Percentiles rank a stretch among this genome's conserved stretches.
phyloP scores from a whole-genome alignment of 2,888 invertebrate genomes.

The Tipula lateralis region DNA sequence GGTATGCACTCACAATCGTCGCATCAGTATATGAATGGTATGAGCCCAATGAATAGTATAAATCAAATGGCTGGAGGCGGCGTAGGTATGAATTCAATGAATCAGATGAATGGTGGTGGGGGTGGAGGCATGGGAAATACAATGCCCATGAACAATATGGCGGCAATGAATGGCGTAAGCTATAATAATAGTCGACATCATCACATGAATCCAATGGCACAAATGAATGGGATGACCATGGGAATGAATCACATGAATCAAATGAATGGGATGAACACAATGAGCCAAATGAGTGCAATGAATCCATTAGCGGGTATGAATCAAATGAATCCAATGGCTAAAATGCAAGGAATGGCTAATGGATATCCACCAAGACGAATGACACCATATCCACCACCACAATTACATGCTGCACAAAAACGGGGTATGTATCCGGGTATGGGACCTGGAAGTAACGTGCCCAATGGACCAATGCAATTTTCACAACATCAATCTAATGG shows the following conservation, averaged over 20 bases:
- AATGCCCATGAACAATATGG: constrained; percentile 41
- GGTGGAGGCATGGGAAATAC: constrained; percentile 46
- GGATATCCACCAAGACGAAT: constrained; percentile 68
- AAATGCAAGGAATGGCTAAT: constrained; percentile 53
- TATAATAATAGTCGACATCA: constrained; percentile 47
- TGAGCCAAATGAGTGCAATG: constrained; percentile 41
- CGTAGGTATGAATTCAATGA: constrained; percentile 38
- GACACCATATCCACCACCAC: constrained; percentile 80
- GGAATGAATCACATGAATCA: constrained; percentile 47
- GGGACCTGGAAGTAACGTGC: constrained; percentile 56
- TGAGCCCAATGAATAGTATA: constrained; percentile 45
- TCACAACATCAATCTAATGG: constrained; percentile 40
- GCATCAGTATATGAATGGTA: constrained; percentile 44
- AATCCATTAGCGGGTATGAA: constrained; percentile 50
- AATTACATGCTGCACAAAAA: constrained; percentile 80
- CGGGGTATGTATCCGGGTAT: constrained; percentile 50
- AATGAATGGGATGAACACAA: constrained; percentile 58
- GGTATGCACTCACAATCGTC: constrained; percentile 39
- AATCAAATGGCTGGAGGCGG: constrained; percentile 37
- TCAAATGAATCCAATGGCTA: constrained; percentile 62
- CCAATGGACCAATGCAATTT: constrained; percentile 43
- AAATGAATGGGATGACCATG: constrained; percentile 71
- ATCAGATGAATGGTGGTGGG: constrained; percentile 36
- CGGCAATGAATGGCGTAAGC: constrained; percentile 44
- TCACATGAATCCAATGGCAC: constrained; percentile 68